Evolutionary conservation across 2,888 invertebrate species (phyloP), one percentile per base, ranked within the genome.

Genomic region (Cataglyphis rosenhaueri): DNA sequence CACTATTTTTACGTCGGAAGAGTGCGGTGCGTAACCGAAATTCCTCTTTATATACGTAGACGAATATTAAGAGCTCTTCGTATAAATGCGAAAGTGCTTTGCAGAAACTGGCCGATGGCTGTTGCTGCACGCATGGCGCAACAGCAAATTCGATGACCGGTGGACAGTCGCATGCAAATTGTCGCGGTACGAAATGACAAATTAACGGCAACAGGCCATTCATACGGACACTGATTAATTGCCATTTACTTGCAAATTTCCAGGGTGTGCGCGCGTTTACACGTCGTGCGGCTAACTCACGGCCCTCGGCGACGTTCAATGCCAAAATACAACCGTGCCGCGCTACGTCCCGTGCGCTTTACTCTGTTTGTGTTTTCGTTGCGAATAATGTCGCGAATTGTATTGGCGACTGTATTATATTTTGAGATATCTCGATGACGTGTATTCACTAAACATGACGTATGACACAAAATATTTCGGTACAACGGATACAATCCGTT

Each of bases 161-260:
- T 81, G 85, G 78, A 84, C 87, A 86, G 86, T 89, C 88, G 88
- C 88, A 91, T 92, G 91, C 90, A 92, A 93, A 93, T 92, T 91
- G 90, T 92, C 91, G 90, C 88, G 88, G 88, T 86, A 91, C 90
- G 88, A 92, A 93, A 93, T 93, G 94, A 93, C 93, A 92, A 93
- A 93, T 93, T 92, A 93, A 94, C 92, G 91, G 91, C 84, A 85
- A 86, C 82, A 85, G 90, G 79, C 90, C 89, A 91, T 93, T 92
- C 91, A 92, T 92, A 92, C 88, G 89, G 92, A 92, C 93, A 91
- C 90, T 93, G 93, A 94, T 94, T 94, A 93, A 94, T 94, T 93
- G 94, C 93, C 93, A 93, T 94, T 94, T 93, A 94, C 94, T 93
- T 93, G 94, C 92, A 94, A 94, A 94, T 94, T 93, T 94, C 91